phyloP scores from a whole-genome alignment of 2,113 vertebrate genomes.

The Cochlearius cochlearius region DNA sequence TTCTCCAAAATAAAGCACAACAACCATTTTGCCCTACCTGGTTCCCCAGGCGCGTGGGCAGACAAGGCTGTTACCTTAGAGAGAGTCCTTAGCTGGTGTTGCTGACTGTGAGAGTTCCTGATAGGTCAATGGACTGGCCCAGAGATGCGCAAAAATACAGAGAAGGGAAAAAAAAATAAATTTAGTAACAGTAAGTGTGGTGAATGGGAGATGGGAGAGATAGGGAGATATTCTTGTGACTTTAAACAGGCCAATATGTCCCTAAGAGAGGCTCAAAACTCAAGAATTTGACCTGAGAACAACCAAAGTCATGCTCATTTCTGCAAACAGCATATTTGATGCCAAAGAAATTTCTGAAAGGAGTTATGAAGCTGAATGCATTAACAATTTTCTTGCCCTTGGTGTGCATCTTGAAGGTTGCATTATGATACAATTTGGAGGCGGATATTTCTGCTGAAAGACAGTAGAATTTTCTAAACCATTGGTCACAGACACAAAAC shows the following conservation, averaged over 20 bases:
- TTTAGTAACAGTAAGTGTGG: background rate
- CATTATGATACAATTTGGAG: background rate
- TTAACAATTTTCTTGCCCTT: slow-evolving; percentile 17
- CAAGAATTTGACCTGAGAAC: background rate
- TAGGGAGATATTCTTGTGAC: background rate
- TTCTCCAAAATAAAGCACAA: background rate
- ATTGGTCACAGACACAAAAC: slow-evolving; percentile 16
- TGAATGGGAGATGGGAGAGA: background rate
- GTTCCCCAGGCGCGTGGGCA: rapidly evolving
- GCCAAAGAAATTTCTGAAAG: background rate
- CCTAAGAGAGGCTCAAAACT: background rate
- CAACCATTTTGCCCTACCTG: background rate
- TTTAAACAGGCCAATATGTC: background rate
- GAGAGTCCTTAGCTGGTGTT: background rate
- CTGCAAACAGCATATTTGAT: background rate
- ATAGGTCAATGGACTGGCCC: background rate
- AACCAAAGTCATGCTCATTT: background rate
- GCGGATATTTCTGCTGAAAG: background rate
- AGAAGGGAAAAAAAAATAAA: background rate
- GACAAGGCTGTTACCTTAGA: background rate
- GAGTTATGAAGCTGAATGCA: background rate
- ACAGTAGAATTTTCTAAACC: slow-evolving; percentile 49
- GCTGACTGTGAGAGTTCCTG: background rate
- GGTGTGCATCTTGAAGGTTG: background rate
- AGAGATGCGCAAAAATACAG: background rate